phyloP scores from a whole-genome alignment of 2,888 invertebrate genomes.

The Chesias legatella region DNA sequence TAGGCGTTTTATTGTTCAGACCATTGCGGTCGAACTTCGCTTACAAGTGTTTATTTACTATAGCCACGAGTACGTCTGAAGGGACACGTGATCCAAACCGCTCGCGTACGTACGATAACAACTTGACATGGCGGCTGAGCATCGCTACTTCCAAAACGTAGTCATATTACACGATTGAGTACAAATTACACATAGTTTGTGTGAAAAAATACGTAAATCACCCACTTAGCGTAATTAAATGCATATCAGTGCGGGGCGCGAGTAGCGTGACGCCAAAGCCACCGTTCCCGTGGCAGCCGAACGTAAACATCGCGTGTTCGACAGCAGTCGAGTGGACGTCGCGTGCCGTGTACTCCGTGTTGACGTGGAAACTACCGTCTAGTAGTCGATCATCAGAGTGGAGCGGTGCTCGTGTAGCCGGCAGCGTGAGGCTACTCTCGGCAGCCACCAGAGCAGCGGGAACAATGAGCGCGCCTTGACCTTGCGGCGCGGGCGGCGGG shows the following conservation, averaged over 20 bases:
- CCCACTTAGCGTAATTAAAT: slow-evolving; percentile 35
- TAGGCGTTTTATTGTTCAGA: slow-evolving; percentile 15
- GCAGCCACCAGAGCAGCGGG: slow-evolving; percentile 48
- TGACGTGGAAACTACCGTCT: slow-evolving; percentile 33
- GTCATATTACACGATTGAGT: slow-evolving; percentile 14
- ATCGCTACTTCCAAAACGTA: slow-evolving; percentile 25
- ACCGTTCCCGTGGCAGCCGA: slow-evolving; percentile 72
- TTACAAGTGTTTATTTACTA: slow-evolving; percentile 53
- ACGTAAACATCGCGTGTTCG: slow-evolving; percentile 73
- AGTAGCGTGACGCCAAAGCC: slow-evolving; percentile 44
- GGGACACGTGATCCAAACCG: slow-evolving; percentile 47
- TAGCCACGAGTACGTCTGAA: slow-evolving; percentile 31
- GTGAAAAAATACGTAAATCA: slow-evolving; percentile 25
- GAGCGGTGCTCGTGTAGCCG: slow-evolving; percentile 52
- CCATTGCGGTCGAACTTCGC: background rate
- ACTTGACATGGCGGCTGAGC: slow-evolving; percentile 20
- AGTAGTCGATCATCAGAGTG: slow-evolving; percentile 46
- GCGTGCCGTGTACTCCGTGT: slow-evolving; percentile 38
- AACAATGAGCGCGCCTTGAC: slow-evolving; percentile 76
- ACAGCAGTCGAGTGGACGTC: slow-evolving; percentile 50
- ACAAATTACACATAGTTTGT: slow-evolving; percentile 19
- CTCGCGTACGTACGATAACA: slow-evolving; percentile 45
- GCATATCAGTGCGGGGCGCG: slow-evolving; percentile 39
- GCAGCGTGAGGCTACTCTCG: slow-evolving; percentile 20
- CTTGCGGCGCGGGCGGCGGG: slow-evolving; percentile 71